A percentile compares a stretch with the other conserved stretches of the same genome.
These are phyloP conservation scores for Xylophagus ater DNA, from an alignment of 2,888 invertebrate genomes.

Conservation along the genomic window DNA sequence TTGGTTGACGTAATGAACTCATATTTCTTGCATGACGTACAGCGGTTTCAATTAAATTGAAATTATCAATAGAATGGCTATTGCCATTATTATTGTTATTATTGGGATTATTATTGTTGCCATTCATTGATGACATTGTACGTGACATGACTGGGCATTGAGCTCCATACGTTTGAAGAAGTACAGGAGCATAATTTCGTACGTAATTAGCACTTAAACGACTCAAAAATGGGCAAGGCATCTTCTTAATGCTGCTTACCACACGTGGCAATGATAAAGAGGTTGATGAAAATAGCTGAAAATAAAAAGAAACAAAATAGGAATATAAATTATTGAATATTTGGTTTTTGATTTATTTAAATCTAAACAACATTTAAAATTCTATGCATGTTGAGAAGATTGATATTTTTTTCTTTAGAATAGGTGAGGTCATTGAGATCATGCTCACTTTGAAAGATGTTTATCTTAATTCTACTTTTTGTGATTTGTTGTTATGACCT, in stretches of 20 bases:
- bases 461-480: no score
- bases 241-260: slow-evolving; percentile 39
- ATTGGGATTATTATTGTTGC: slow-evolving; percentile 24
- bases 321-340: no score
- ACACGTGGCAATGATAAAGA: slow-evolving; percentile 6
- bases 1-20: slow-evolving; percentile 14
- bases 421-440: no score
- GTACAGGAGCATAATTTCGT: slow-evolving; percentile 64
- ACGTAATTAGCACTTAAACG: slow-evolving; percentile 68
- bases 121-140: slow-evolving; percentile 33
- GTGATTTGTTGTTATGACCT: no score
- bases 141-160: slow-evolving; percentile 70
- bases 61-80: slow-evolving; percentile 9
- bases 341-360: no score
- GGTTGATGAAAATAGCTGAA: slow-evolving; percentile 7
- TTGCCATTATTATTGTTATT: slow-evolving; percentile 34
- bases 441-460: no score
- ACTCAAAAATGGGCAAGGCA: slow-evolving; percentile 83
- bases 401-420: no score
- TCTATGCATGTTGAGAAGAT: no score
- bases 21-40: slow-evolving; percentile 15
- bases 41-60: slow-evolving; percentile 27
- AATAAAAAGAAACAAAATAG: neutral
- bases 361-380: no score
- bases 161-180: slow-evolving; percentile 68